Evolutionary conservation across 2,888 invertebrate genomes (phyloP), one percentile per base, ranked within the genome.

Genomic region (Cylloceria caligata): DNA sequence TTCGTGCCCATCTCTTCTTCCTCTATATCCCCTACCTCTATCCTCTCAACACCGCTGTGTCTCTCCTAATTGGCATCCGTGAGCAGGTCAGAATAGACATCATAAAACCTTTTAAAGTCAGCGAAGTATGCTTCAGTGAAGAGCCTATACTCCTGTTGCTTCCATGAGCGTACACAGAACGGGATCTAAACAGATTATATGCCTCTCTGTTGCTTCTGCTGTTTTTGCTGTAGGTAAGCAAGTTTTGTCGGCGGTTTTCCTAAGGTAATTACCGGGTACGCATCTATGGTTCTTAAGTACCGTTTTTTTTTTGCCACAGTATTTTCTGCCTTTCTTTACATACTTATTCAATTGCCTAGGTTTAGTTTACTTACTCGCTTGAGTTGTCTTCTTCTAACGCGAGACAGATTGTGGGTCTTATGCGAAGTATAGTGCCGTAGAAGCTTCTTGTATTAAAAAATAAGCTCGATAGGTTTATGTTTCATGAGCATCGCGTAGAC

Each of bases 51-150:
- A 19, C 11, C 24, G 62, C 34, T 27, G 30, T 52, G 45, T 77
- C 81, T 62, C 45, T 71, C 45, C 69, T 79, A 78, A 82, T 82
- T 82, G 75, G 78, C 78, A 71, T 82, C 52, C 34, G 36, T 57
- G 39, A 60, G 27, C 73, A 57, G 69, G 77, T 78, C 77, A 77
- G 65, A 71, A 27, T 49, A 71, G 52, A 78, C 71, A 74, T 71
- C 78, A 60, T 79, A 71, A 82, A 82, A 78, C 74, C 78, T 75
- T 82, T 82, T 75, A 82, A 79, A 74, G 71, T 82, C 71, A 60
- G 57, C 36, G 57, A 34, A 67, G 71, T 52, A 52, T 72, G 67
- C 78, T 78, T 30, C 52, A 45, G 65, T 75, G 60, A 75, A 82
- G 71, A 75, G 82, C 34, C 52, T 47, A 47, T n/a, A 42, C 60